Evolutionary conservation across 2,888 invertebrate genomes (phyloP).

Genomic region (Tiphia femorata): DNA sequence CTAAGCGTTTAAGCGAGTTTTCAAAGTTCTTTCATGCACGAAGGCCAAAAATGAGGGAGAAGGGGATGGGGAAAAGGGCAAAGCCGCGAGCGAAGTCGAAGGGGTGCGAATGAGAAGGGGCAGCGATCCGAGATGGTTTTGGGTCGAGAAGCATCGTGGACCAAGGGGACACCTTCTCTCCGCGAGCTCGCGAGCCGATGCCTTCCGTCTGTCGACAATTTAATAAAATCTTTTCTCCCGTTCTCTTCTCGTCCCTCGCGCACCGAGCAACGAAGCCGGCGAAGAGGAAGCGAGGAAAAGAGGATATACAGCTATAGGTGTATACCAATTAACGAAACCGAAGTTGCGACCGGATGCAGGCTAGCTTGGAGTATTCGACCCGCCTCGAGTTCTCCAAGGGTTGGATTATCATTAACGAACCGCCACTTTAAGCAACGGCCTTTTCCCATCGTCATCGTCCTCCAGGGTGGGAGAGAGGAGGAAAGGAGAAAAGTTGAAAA

Average conservation of each 20-base stretch:
- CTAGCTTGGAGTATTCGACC: constrained; percentile 49
- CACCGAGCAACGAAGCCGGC: constrained; percentile 1
- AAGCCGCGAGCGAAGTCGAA: constrained; percentile 4
- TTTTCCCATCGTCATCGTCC: too few relatives aligned
- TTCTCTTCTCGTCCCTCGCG: too few relatives aligned
- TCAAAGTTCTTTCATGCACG: constrained; percentile 37
- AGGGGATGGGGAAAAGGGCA: constrained; percentile 3
- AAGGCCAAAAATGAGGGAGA: constrained; percentile 29
- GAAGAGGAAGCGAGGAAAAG: constrained; percentile 20
- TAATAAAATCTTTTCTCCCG: constrained; percentile 48
- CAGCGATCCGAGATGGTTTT: not conserved
- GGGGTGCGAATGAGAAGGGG: not conserved
- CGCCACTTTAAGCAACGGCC: constrained; percentile 43
- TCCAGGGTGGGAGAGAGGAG: constrained; percentile 26
- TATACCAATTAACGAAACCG: constrained; percentile 63
- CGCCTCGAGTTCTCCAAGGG: constrained; percentile 43
- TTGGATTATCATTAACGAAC: constrained; percentile 55
- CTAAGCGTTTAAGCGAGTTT: constrained; percentile 39
- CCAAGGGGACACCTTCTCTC: constrained; percentile 29
- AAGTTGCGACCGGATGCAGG: constrained; percentile 61
- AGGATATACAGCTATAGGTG: constrained; percentile 49
- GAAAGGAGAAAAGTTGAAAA: constrained; percentile 42
- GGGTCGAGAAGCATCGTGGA: constrained; percentile 10
- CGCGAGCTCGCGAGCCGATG: constrained; percentile 36
- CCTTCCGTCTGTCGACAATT: constrained; percentile 39